Conservation (phyloP, 2,797 vertebrate species). For the Chromis chromis region DNA sequence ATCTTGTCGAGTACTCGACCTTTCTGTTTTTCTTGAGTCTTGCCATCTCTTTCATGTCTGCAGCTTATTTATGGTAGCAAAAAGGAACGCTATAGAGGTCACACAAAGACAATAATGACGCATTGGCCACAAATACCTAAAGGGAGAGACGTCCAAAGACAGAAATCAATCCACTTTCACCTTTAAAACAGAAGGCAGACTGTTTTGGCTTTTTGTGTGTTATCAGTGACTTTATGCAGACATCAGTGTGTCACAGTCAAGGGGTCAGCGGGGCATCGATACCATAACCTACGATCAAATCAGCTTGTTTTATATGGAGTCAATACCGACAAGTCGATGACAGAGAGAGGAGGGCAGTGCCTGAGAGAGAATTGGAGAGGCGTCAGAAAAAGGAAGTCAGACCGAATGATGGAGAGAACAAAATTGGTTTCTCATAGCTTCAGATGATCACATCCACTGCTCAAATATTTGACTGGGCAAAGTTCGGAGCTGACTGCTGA, state of each 20-base stretch:
- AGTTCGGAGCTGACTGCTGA: slow-evolving; percentile 37
- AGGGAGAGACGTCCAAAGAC: background rate
- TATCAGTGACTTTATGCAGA: background rate
- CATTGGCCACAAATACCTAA: slow-evolving; percentile 2
- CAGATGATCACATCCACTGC: slow-evolving; percentile 33
- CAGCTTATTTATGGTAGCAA: slow-evolving; percentile 2
- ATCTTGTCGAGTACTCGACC: slow-evolving; percentile 37
- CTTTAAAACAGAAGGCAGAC: slow-evolving; percentile 7
- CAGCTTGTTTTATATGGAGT: slow-evolving; percentile 30
- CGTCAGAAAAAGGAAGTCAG: slow-evolving; percentile 21
- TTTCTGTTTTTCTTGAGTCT: slow-evolving; percentile 28
- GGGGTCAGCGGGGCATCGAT: slow-evolving; percentile 19
- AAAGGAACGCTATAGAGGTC: slow-evolving; percentile 32
- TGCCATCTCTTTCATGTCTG: slow-evolving; percentile 28
- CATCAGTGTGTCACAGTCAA: background rate
- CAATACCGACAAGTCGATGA: slow-evolving; percentile 20
- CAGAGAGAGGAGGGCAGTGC: background rate
- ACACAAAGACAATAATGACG: slow-evolving; percentile 29
- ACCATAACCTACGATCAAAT: slow-evolving; percentile 37
- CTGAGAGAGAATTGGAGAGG: slow-evolving; percentile 2
- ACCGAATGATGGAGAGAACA: background rate
- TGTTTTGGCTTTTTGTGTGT: background rate
- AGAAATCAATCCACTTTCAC: slow-evolving; percentile 26
- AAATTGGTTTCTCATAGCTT: slow-evolving; percentile 35
- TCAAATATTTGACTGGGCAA: slow-evolving; percentile 48